These are phyloP conservation scores for Salvelinus alpinus DNA, from an alignment of 2,113 vertebrate genomes.

Conservation along the genomic window DNA sequence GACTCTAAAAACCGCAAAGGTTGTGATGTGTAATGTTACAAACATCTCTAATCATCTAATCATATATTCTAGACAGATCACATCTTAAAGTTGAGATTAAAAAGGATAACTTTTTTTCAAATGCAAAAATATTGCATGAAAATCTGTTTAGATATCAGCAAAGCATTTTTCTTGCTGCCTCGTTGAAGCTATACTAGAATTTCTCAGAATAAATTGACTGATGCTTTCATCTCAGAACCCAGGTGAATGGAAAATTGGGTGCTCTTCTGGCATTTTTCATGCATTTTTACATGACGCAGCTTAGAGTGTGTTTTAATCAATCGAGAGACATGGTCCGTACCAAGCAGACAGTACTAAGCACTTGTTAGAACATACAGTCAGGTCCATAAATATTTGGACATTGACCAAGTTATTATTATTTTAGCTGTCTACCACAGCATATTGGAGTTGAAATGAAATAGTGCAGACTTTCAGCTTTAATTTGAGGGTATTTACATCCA, in stretches of 20 bases:
- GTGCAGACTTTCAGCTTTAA: too few relatives aligned
- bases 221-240: not conserved
- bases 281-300: slow-evolving; percentile 3
- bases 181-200: not conserved
- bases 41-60: not conserved
- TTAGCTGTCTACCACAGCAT: too few relatives aligned
- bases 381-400: too few relatives aligned
- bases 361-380: not conserved
- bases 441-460: too few relatives aligned
- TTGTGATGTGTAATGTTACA: not conserved
- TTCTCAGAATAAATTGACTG: not conserved
- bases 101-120: not conserved
- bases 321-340: not conserved
- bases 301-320: slow-evolving; percentile 1
- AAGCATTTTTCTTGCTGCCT: not conserved
- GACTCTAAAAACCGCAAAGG: not conserved
- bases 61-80: not conserved
- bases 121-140: not conserved
- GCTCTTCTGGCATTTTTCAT: not conserved
- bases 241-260: not conserved
- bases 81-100: not conserved
- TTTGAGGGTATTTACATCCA: too few relatives aligned
- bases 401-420: too few relatives aligned
- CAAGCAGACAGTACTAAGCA: not conserved
- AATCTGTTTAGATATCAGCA: not conserved